Evolutionary conservation across 1,140 invertebrate genomes (phyloP), one percentile per base, ranked within the genome.

Genomic region (Sinonovacula constricta): DNA sequence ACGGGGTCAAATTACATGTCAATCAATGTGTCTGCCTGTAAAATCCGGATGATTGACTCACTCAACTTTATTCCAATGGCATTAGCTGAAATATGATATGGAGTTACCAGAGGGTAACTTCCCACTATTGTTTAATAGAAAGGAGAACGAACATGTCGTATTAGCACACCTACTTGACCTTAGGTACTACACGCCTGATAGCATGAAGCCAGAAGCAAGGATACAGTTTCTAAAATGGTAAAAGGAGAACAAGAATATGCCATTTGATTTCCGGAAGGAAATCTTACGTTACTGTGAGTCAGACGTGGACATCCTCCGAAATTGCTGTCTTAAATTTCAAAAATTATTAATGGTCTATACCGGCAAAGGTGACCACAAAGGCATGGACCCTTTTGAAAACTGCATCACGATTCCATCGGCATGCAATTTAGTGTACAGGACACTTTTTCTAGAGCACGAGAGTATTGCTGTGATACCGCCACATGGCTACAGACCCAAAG

Each of bases 101-200:
- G 75, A 83, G 45, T 45, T 81, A 31, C 51, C 56, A 3, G 80
- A 84, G 54, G 80, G 82, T 14, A 82, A 77, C 28, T 82, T 84
- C 62, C 80, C 80, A 14, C 80, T 80, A 71, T 57, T 77, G 4
- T 84, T 78, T 49, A 80, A 82, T 49, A 60, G 36, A n/a, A 26
- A 60, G 33, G 74, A 77, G 59, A 81, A 81, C 53, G 31, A 81
- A 28, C 22, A 45, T n/a, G 39, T n/a, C 1, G 36, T 49, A n/a
- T 18, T 53, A 18, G 34, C 3, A 3, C 39, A 53, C 15, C 45
- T 53, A 22, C 77, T 68, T 7, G 66, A 70, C 24, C 3, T 18
- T 2, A 1, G 51, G 0, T 65, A 54, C 22, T 72, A 71, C 22
- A 62, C 30, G 5, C 36, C 39, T 18, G 59, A 79, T 56, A 24